Conservation (phyloP, 1,140 invertebrate genomes). For the Neoseiulus cucumeris region DNA sequence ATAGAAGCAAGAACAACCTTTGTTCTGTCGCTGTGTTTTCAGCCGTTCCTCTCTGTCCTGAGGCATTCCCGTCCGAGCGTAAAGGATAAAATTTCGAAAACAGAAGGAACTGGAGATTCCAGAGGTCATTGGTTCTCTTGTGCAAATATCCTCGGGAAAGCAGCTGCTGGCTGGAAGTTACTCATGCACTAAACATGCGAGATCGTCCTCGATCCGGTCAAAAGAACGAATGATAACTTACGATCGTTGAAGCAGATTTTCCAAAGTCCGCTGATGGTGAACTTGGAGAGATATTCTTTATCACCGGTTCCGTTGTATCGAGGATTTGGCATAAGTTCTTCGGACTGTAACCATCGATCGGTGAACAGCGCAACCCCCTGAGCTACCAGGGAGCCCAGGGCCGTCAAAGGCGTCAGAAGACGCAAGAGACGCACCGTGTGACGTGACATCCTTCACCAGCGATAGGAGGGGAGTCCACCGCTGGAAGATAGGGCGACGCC, state of each 20-base stretch:
- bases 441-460: slow-evolving; percentile 12
- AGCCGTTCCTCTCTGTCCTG: too few relatives aligned
- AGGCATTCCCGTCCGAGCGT: too few relatives aligned
- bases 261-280: slow-evolving; percentile 47
- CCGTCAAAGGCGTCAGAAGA: slow-evolving; percentile 41
- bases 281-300: slow-evolving; percentile 39
- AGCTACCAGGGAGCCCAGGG: slow-evolving; percentile 39
- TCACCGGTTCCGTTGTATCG: slow-evolving; percentile 38
- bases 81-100: too few relatives aligned
- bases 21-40: too few relatives aligned
- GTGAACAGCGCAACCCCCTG: slow-evolving; percentile 42
- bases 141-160: too few relatives aligned
- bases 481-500: too few relatives aligned
- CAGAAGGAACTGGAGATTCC: too few relatives aligned
- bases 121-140: too few relatives aligned
- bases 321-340: slow-evolving; percentile 45
- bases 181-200: too few relatives aligned
- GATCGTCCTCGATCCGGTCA: not conserved
- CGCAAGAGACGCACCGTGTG: slow-evolving; percentile 29
- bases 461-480: too few relatives aligned
- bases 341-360: slow-evolving; percentile 45
- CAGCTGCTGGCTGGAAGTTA: too few relatives aligned
- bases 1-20: too few relatives aligned
- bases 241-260: slow-evolving; percentile 44
- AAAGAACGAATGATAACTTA: slow-evolving; percentile 30